Evolutionary conservation across 2,113 vertebrate genomes (phyloP).

Genomic region (Lichenostomus cassidix): DNA sequence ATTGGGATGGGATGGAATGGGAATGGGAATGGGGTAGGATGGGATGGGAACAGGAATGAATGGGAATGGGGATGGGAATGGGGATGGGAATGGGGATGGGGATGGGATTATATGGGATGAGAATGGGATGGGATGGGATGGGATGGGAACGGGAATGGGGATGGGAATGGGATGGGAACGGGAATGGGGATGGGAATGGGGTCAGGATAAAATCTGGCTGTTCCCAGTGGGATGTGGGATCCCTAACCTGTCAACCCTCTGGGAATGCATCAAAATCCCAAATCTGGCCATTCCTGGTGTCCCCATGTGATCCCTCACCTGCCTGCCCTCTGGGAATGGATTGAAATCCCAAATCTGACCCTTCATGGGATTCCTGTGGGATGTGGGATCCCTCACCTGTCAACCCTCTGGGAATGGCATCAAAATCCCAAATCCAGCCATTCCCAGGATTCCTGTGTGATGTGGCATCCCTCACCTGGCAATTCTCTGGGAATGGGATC

Average conservation of each 20-base stretch:
- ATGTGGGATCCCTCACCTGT: no score
- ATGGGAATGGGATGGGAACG: no score
- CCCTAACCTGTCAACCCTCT: rapidly evolving
- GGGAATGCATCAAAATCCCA: not conserved
- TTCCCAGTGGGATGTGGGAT: not conserved
- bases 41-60: not conserved
- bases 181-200: not conserved
- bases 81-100: not conserved
- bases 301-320: not conserved
- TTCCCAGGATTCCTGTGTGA: not conserved
- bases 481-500: no score
- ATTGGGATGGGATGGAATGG: no score
- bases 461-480: no score
- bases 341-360: not conserved
- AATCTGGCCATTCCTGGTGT: no score
- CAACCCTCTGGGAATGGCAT: no score
- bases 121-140: no score
- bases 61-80: no score
- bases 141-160: not conserved
- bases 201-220: not conserved
- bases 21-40: not conserved
- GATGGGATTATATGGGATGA: no score
- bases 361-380: no score
- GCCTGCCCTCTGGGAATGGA: not conserved
- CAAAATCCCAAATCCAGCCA: no score